Evolutionary conservation across 2,888 invertebrate genomes (phyloP).

Genomic region (Eustalomyia histrio): DNA sequence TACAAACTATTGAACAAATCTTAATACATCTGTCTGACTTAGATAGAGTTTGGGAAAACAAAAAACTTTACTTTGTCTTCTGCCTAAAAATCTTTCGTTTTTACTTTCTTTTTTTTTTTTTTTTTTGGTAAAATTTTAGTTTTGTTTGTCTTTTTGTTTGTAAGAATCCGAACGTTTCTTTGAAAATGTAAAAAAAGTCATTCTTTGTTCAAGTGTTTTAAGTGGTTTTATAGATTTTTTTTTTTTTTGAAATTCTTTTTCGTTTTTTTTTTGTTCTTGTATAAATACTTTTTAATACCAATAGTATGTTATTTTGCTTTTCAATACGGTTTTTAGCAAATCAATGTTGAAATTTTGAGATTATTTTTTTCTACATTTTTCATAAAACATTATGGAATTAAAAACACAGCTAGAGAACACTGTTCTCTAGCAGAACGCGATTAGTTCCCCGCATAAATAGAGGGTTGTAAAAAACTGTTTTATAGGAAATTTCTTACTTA

Average conservation of each 20-base stretch:
- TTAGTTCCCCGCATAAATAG: too few species aligned
- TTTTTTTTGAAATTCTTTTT: background rate
- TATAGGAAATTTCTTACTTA: too few species aligned
- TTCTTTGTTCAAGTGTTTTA: slow-evolving; percentile 55
- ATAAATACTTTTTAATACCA: slow-evolving; percentile 61
- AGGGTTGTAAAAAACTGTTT: too few species aligned
- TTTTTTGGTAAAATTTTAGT: slow-evolving; percentile 20
- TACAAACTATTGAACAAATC: background rate
- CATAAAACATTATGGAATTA: background rate
- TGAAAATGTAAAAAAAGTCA: background rate
- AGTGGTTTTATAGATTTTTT: slow-evolving; percentile 61
- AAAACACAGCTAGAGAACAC: too few species aligned
- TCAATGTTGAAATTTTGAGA: slow-evolving; percentile 32
- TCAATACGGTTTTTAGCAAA: slow-evolving; percentile 45
- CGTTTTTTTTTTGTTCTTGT: slow-evolving; percentile 29
- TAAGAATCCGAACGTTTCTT: slow-evolving; percentile 33
- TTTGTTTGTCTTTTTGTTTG: slow-evolving; percentile 26
- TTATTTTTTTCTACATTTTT: background rate
- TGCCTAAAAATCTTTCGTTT: slow-evolving; percentile 27
- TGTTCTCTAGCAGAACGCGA: too few species aligned
- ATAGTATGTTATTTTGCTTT: slow-evolving; percentile 16
- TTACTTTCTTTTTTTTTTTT: slow-evolving; percentile 19
- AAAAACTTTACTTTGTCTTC: slow-evolving; percentile 7
- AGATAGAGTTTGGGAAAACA: background rate
- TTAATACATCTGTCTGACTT: background rate